A percentile compares a stretch with the other conserved stretches of the same genome.
Evolutionary conservation across 2,888 invertebrate species (phyloP).

Genomic region (Tachina lurida): DNA sequence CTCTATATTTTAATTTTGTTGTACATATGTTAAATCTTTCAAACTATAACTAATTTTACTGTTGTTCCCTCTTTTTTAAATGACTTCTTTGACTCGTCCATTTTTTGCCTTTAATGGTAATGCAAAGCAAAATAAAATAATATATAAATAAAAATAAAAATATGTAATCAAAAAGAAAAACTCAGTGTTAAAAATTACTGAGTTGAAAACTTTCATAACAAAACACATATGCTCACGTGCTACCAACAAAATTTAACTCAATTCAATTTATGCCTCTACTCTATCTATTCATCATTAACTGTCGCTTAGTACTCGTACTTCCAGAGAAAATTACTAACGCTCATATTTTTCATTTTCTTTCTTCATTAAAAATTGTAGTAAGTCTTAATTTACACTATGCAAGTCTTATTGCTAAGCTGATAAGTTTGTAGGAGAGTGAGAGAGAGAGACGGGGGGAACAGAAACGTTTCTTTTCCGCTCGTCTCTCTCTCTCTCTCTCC

Average conservation of each 20-base stretch:
- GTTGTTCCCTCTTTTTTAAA: slow-evolving; percentile 73
- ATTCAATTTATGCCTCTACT: slow-evolving; percentile 13
- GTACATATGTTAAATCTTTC: slow-evolving; percentile 72
- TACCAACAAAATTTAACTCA: slow-evolving; percentile 36
- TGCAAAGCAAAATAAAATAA: slow-evolving; percentile 78
- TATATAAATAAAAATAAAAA: slow-evolving; percentile 66
- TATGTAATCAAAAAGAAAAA: slow-evolving; percentile 21
- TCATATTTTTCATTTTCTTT: not conserved
- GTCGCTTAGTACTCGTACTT: slow-evolving; percentile 23
- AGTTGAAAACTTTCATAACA: slow-evolving; percentile 71
- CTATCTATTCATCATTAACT: slow-evolving; percentile 27
- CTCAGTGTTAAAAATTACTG: slow-evolving; percentile 40
- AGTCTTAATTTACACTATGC: too few species aligned
- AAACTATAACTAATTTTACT: slow-evolving; percentile 63
- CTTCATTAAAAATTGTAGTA: slow-evolving; percentile 21
- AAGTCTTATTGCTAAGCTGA: too few species aligned
- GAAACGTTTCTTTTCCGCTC: too few species aligned
- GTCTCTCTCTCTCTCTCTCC: too few species aligned
- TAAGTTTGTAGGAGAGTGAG: too few species aligned
- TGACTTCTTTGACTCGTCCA: slow-evolving; percentile 83
- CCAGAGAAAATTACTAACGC: slow-evolving; percentile 13
- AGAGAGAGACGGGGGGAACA: too few species aligned
- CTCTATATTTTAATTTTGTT: slow-evolving; percentile 63
- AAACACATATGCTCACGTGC: slow-evolving; percentile 69
- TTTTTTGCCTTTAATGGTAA: slow-evolving; percentile 80